A percentile compares a stretch with the other conserved stretches of the same genome.
phyloP scores from a whole-genome alignment of 1,140 invertebrate species.

The Nylanderia fulva region DNA sequence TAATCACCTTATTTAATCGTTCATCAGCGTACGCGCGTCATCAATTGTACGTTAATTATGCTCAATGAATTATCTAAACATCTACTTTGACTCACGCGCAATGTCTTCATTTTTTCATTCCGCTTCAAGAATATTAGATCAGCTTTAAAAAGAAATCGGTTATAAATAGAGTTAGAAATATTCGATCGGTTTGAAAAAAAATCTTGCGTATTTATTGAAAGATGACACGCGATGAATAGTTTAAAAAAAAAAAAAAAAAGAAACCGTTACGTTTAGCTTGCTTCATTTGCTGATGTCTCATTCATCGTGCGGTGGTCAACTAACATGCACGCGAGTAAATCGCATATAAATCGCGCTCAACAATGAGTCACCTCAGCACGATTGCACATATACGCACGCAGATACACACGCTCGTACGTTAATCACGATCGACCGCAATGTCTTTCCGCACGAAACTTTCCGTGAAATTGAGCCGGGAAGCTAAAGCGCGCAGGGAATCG shows the following conservation, averaged over 20 bases:
- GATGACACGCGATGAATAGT: conserved; percentile 1
- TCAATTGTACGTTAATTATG: conserved; percentile 43
- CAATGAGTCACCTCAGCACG: conserved; percentile 33
- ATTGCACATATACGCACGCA: background rate
- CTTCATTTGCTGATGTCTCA: conserved; percentile 31
- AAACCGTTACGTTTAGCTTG: conserved; percentile 14
- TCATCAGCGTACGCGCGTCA: background rate
- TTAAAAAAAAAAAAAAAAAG: conserved; percentile 13
- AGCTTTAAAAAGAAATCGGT: background rate
- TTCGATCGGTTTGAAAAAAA: conserved; percentile 16
- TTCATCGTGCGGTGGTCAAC: conserved; percentile 47
- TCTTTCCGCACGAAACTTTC: conserved; percentile 52
- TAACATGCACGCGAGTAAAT: conserved; percentile 29
- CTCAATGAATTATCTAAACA: background rate
- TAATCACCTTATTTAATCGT: conserved; percentile 35
- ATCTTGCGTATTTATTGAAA: background rate
- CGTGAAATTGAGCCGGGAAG: conserved; percentile 56
- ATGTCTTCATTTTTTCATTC: background rate
- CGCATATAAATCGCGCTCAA: conserved; percentile 22
- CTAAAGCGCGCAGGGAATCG: conserved; percentile 49
- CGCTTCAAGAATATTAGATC: background rate
- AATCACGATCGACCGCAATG: conserved; percentile 15
- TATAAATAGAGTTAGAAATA: conserved; percentile 5
- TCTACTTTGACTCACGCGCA: background rate
- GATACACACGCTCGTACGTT: background rate